Evolutionary conservation across 2,888 invertebrate species (phyloP).

Genomic region (Callosobruchus maculatus): DNA sequence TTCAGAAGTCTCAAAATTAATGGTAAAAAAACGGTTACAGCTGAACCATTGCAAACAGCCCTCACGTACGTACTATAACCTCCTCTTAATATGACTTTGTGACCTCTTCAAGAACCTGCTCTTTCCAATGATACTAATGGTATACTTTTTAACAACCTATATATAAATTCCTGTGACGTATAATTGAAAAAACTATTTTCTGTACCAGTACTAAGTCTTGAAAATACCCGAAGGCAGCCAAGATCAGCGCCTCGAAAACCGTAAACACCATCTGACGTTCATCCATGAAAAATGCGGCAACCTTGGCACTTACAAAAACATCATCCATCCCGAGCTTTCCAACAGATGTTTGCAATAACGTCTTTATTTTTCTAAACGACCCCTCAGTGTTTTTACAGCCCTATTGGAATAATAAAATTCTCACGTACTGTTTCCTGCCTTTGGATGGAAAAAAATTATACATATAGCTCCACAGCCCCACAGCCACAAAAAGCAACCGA

Average conservation of each 20-base stretch:
- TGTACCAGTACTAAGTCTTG: too few species aligned
- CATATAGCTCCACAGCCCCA: neutral
- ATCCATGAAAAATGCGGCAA: neutral
- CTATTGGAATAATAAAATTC: conserved; percentile 14
- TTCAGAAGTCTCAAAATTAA: too few species aligned
- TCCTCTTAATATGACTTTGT: too few species aligned
- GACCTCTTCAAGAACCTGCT: too few species aligned
- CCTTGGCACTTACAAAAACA: neutral
- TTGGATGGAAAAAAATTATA: conserved; percentile 10
- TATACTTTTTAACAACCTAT: too few species aligned
- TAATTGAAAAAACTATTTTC: too few species aligned
- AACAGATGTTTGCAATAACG: conserved; percentile 10
- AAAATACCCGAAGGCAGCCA: neutral
- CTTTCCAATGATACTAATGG: too few species aligned
- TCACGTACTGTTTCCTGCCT: conserved; percentile 12
- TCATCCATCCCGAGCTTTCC: neutral
- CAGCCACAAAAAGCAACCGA: neutral
- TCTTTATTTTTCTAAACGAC: conserved; percentile 10
- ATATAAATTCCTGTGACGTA: too few species aligned
- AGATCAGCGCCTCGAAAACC: neutral
- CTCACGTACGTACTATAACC: too few species aligned
- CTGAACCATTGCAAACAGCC: too few species aligned
- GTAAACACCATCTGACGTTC: neutral
- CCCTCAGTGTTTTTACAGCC: conserved; percentile 15
- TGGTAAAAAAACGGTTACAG: too few species aligned